A percentile compares a stretch with the other conserved stretches of the same genome.
These are phyloP conservation scores for Manis crassicaudata DNA, from an alignment of 2,797 vertebrate species.

Conservation along the genomic window DNA sequence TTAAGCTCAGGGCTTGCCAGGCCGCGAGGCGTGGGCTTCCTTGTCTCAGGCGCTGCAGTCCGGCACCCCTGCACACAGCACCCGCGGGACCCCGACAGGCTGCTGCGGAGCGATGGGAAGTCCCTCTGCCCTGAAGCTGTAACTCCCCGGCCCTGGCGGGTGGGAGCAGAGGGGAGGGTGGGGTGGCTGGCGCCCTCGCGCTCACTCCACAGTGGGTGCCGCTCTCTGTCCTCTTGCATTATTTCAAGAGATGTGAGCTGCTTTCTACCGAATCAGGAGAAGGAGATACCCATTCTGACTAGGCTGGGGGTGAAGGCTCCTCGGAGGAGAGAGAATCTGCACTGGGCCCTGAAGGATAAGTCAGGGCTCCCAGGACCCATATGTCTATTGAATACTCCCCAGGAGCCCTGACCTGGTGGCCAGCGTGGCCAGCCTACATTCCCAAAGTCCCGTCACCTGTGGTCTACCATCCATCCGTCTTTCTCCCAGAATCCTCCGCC, in stretches of 20 bases:
- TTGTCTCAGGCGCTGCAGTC: neutral
- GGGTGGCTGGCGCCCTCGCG: too few relatives aligned
- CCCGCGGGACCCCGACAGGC: too few relatives aligned
- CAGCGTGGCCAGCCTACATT: fast-evolving
- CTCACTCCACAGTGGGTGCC: too few relatives aligned
- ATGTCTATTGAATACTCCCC: neutral
- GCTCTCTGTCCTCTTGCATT: fast-evolving
- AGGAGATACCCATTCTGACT: neutral
- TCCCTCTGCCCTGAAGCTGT: fast-evolving
- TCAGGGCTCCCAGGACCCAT: neutral
- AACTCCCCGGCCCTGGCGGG: neutral
- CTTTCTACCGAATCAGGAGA: fast-evolving
- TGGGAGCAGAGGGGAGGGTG: fast-evolving
- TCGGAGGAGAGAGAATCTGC: fast-evolving
- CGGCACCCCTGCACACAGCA: neutral
- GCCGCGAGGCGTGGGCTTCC: too few relatives aligned
- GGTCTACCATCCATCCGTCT: fast-evolving
- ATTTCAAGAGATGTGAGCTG: neutral
- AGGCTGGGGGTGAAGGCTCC: fast-evolving
- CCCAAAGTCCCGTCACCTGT: neutral
- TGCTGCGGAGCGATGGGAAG: neutral
- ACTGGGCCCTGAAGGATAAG: fast-evolving
- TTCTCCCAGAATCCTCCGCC: fast-evolving
- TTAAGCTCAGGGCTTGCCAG: neutral
- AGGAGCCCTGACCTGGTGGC: neutral